These are phyloP conservation scores for Sarcoramphus papa DNA, from an alignment of 2,797 vertebrate species.

Conservation along the genomic window DNA sequence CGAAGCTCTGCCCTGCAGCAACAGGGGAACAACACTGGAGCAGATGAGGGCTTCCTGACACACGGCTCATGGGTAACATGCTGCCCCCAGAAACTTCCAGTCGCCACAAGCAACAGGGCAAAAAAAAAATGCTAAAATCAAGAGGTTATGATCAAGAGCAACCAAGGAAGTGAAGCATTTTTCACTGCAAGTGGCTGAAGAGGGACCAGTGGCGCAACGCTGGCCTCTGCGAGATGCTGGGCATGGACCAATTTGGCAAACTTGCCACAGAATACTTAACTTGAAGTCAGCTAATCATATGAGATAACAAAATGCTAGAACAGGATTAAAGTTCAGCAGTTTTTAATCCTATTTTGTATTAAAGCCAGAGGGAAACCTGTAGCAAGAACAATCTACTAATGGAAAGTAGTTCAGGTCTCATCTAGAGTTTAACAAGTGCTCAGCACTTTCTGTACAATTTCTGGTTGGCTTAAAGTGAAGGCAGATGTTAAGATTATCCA, in stretches of 20 bases:
- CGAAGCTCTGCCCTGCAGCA: not conserved
- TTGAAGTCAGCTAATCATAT: not conserved
- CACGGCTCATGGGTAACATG: fast-evolving
- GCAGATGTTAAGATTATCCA: not conserved
- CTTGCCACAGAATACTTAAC: not conserved
- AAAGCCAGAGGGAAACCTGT: not conserved
- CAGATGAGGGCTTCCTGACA: not conserved
- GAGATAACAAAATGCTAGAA: not conserved
- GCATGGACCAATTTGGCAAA: not conserved
- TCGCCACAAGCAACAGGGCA: not conserved
- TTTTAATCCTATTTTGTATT: not conserved
- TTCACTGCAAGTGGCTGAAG: not conserved
- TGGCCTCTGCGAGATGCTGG: fast-evolving
- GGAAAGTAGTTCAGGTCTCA: not conserved
- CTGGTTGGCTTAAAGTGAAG: not conserved
- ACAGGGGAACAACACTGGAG: fast-evolving
- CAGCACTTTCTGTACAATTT: not conserved
- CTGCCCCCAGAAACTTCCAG: not conserved
- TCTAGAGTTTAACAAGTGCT: not conserved
- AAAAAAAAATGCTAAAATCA: not conserved
- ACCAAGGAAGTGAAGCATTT: not conserved
- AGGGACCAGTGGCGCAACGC: fast-evolving
- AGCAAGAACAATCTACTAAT: not conserved
- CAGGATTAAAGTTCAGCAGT: not conserved
- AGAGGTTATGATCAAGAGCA: not conserved